Conservation (phyloP, 2,797 vertebrate genomes). For the Oreochromis mossambicus region DNA sequence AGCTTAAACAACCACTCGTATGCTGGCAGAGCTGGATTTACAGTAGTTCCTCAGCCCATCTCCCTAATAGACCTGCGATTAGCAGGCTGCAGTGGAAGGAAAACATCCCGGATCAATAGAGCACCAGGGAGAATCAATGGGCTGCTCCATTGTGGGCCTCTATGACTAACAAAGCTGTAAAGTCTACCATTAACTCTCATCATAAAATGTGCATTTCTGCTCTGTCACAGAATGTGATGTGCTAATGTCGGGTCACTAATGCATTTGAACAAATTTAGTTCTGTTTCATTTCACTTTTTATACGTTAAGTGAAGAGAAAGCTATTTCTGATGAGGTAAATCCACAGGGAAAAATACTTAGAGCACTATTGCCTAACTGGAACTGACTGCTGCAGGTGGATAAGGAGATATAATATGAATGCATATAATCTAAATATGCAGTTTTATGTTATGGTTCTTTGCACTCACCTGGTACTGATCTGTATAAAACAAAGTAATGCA, state of each 20-base stretch:
- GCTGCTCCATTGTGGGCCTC: conserved; percentile 17
- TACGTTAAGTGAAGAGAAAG: conserved; percentile 76
- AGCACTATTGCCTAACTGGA: conserved; percentile 44
- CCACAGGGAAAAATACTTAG: conserved; percentile 47
- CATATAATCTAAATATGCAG: conserved; percentile 18
- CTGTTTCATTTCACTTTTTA: conserved; percentile 79
- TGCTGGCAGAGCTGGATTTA: conserved; percentile 15
- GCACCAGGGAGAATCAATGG: conserved; percentile 63
- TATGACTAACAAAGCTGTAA: not conserved
- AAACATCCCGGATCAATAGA: conserved; percentile 72
- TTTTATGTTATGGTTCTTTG: not conserved
- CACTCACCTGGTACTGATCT: not conserved
- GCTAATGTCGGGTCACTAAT: conserved; percentile 76
- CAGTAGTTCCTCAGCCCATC: conserved; percentile 25
- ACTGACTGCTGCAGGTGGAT: conserved; percentile 6
- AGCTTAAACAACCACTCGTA: conserved; percentile 23
- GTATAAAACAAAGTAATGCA: not conserved
- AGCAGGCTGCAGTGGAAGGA: conserved; percentile 54
- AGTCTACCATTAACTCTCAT: conserved; percentile 40
- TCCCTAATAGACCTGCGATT: conserved; percentile 63
- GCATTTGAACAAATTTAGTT: conserved; percentile 71
- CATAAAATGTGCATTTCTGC: conserved; percentile 49
- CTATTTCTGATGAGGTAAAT: conserved; percentile 82
- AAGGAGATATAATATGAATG: not conserved
- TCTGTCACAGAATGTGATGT: conserved; percentile 54